Base-by-base conservation (phyloP, 2,797 vertebrate species). In the Bufotes viridis region DNA sequence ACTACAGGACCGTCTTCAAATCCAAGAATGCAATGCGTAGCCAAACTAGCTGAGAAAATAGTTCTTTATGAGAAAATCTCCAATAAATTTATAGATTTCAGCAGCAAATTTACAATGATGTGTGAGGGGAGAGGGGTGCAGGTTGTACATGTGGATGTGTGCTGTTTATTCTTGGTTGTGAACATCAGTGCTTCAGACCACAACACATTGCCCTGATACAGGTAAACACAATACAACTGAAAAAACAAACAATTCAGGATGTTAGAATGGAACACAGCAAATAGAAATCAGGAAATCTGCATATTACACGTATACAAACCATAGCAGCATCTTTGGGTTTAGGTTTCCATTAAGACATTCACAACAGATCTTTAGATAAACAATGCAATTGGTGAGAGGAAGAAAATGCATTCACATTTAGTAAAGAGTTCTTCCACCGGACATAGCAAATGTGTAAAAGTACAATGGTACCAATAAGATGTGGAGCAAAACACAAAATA, bases 301-400 rank as follows among this genome's bases (percentile, higher is more conserved):
- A 51, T 84, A 92, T 72, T 86, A 90, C 55, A 90, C 93, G 29
- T 86, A 79, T 86, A 83, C 79, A 89, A 87, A 89, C 91, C 91
- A 90, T 87, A 94, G 93, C 91, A 94, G 92, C 93, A 95, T 96
- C 94, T 95, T 96, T 96, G 95, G 93, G 93, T 94, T 93, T 93
- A 93, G 91, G 89, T 55, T 88, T 93, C 93, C 92, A 91, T 92
- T 92, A 91, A 94, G 90, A 94, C 92, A 90, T 92, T 93, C 91
- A 91, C 88, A 93, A 93, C 92, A 92, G 90, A 85, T 70, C 89
- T 88, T 88, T 80, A 91, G 87, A 91, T 91, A 92, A 82, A 84
- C 0, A 0, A 61, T 86, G 92, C 90, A 91, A 90, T 89, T 0
- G 78, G 87, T 91, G 85, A 78, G 85, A 78, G 8, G n/a, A 92